Evolutionary conservation across 2,113 vertebrate genomes (phyloP).

Genomic region (Gymnocephalus cernua): DNA sequence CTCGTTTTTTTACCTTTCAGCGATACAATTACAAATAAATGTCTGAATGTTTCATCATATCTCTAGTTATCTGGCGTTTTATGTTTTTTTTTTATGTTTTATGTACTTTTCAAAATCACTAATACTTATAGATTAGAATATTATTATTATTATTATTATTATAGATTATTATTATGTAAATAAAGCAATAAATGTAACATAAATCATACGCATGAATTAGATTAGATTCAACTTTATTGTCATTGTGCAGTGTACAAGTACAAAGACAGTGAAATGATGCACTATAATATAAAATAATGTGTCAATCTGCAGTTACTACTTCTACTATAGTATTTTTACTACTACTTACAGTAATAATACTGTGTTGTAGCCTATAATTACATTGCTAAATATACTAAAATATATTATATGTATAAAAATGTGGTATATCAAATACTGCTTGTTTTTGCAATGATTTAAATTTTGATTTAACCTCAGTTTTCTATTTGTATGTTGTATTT

Average conservation of each 20-base stretch:
- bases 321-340: background rate
- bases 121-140: too few relatives aligned
- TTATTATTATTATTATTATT: too few relatives aligned
- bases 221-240: too few relatives aligned
- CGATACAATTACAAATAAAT: conserved; percentile 31
- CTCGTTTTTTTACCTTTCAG: conserved; percentile 49
- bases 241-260: too few relatives aligned
- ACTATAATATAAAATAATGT: background rate
- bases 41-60: conserved; percentile 7
- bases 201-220: background rate
- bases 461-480: background rate
- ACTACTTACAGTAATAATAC: background rate
- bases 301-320: background rate
- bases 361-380: background rate
- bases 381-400: background rate
- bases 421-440: background rate
- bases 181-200: conserved; percentile 3
- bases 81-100: too few relatives aligned
- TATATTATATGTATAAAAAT: background rate
- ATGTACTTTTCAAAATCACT: conserved; percentile 5
- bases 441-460: background rate
- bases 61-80: background rate
- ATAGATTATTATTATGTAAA: background rate
- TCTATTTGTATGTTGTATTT: conserved; percentile 1
- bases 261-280: too few relatives aligned